phyloP scores from a whole-genome alignment of 2,797 vertebrate species.

The Molothrus aeneus region DNA sequence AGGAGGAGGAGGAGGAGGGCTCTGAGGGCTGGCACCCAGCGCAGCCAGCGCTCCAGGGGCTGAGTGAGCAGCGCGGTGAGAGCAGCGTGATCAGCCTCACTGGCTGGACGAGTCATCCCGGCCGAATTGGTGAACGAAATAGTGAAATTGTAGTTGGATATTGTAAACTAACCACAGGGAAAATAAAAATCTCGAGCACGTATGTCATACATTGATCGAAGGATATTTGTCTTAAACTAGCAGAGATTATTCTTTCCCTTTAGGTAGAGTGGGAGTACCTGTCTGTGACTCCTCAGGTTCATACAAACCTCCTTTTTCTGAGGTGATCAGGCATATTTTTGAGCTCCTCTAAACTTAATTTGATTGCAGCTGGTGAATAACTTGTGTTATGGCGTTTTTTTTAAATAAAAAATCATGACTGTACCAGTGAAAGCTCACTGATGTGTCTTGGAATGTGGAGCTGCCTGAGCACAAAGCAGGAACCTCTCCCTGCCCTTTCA shows the following conservation, averaged over 20 bases:
- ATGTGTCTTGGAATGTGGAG: not conserved
- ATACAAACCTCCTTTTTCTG: not conserved
- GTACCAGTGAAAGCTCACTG: not conserved
- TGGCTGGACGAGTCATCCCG: not conserved
- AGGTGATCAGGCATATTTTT: not conserved
- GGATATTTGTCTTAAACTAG: not conserved
- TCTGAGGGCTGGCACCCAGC: not conserved
- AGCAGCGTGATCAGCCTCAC: not conserved
- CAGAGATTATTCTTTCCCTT: not conserved
- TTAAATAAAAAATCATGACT: not conserved
- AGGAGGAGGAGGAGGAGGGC: not conserved
- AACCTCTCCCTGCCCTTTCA: not conserved
- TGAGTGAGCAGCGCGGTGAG: not conserved
- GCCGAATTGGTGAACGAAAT: not conserved
- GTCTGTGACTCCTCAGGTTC: not conserved
- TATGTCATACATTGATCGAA: not conserved
- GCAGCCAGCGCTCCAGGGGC: not conserved
- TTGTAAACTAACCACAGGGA: not conserved
- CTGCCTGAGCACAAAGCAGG: not conserved
- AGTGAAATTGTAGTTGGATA: not conserved
- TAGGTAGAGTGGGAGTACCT: not conserved
- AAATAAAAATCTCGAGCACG: not conserved
- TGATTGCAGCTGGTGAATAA: not conserved
- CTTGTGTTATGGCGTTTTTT: not conserved
- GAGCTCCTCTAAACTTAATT: not conserved